phyloP scores from a whole-genome alignment of 2,888 invertebrate species.

The Chrysopilus asiliformis region DNA sequence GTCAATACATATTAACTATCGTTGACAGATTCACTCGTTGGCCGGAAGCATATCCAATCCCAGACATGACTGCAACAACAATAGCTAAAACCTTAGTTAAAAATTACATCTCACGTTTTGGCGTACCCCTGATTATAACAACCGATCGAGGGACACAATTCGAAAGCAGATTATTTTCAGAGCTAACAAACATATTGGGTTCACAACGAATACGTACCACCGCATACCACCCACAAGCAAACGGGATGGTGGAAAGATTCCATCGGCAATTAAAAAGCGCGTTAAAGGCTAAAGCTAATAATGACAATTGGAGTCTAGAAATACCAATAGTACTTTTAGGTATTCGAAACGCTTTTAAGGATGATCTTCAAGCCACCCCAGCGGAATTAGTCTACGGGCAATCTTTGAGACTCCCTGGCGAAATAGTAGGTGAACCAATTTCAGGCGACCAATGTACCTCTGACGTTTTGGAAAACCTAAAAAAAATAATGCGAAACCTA shows the following conservation, averaged over 20 bases:
- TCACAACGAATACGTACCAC: conserved; percentile 20
- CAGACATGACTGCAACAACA: background rate
- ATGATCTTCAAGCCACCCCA: too few species aligned
- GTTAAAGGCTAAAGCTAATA: conserved; percentile 15
- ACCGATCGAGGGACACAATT: conserved; percentile 2
- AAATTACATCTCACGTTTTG: background rate
- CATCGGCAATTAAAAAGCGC: conserved; percentile 29
- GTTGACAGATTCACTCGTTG: too few species aligned
- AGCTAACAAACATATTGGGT: conserved; percentile 18
- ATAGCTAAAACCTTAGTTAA: background rate
- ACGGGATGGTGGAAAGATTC: conserved; percentile 28
- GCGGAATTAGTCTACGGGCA: too few species aligned
- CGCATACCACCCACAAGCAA: conserved; percentile 25
- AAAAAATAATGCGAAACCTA: too few species aligned
- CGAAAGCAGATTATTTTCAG: background rate
- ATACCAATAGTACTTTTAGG: too few species aligned
- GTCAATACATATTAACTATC: too few species aligned
- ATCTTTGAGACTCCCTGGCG: too few species aligned
- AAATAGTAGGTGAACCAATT: too few species aligned
- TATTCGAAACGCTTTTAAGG: too few species aligned
- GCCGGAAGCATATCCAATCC: background rate
- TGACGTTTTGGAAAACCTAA: too few species aligned
- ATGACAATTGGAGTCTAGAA: too few species aligned
- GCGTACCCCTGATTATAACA: background rate
- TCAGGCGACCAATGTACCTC: too few species aligned